Evolutionary conservation across 2,888 invertebrate genomes (phyloP), one percentile per base, ranked within the genome.

Genomic region (Portevinia maculata): DNA sequence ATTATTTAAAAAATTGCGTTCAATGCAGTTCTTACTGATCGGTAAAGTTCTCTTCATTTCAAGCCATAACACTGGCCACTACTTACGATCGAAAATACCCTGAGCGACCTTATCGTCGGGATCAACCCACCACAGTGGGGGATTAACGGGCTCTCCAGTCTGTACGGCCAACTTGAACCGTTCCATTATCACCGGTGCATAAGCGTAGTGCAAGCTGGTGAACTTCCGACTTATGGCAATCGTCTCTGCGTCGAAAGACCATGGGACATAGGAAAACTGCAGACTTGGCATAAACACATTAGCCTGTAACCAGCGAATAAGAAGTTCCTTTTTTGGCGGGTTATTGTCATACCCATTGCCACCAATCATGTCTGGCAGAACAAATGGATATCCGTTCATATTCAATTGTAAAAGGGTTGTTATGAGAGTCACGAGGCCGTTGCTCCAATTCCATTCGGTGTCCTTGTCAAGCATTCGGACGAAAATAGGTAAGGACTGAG

Each of bases 51-150:
- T n/a, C n/a, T n/a, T n/a, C n/a, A n/a, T n/a, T n/a, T n/a, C n/a
- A n/a, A n/a, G n/a, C n/a, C n/a, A n/a, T n/a, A 24, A 13, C 6
- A 15, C n/a, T 15, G 13, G 32, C 3, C 50, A 24, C 28, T n/a
- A 87, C 89, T 88, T 89, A 94, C 94, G 92, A 86, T 94, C 93
- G 89, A 92, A 92, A 71, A 92, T 92, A 59, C 88, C 86, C n/a
- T 92, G 91, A 0, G 96, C 94, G 15, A 91, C 91, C 21, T 88
- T 86, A 86, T 96, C 94, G 0, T 88, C 89, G 0, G 96, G 96
- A 85, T 94, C 95, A 0, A 94, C 88, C 96, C 96, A 97, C 97
- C 97, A 97, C 37, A 97, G 92, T 0, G 97, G 97, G 1, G 94
- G 92, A 90, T 96, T 96, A 9, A 96, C 93, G 0, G 96, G 96